Evolutionary conservation across 2,113 vertebrate species (phyloP).

Genomic region (Myrmecophaga tridactyla): DNA sequence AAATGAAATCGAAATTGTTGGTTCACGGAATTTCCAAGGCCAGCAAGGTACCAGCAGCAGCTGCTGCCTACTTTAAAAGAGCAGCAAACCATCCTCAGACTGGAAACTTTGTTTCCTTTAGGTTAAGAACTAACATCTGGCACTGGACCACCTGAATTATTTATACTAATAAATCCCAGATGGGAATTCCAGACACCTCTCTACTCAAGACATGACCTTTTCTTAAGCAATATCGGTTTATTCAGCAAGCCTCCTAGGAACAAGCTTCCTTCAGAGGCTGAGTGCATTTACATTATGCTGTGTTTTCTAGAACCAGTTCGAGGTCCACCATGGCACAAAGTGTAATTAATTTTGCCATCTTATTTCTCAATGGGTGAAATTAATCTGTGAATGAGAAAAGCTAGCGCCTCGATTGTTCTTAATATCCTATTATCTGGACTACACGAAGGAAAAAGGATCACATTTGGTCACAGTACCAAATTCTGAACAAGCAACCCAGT

Average conservation of each 20-base stretch:
- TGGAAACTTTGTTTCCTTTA: slow-evolving; percentile 34
- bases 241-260: background rate
- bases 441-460: background rate
- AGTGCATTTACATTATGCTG: background rate
- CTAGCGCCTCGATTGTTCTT: background rate
- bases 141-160: slow-evolving; percentile 6
- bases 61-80: background rate
- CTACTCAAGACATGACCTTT: background rate
- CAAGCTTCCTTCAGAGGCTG: background rate
- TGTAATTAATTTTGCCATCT: slow-evolving; percentile 18
- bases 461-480: background rate
- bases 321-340: background rate
- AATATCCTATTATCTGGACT: background rate
- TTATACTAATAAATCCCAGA: slow-evolving; percentile 51
- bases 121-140: slow-evolving; percentile 49
- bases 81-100: background rate
- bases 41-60: background rate
- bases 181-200: slow-evolving; percentile 59
- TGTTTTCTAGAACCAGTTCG: background rate
- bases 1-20: no score
- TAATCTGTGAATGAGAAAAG: background rate
- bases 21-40: slow-evolving; percentile 16
- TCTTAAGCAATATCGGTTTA: background rate
- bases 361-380: slow-evolving; percentile 16
- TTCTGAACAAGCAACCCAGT: background rate